Evolutionary conservation across 1,140 invertebrate species (phyloP).

Genomic region (Drosophila takahashii): DNA sequence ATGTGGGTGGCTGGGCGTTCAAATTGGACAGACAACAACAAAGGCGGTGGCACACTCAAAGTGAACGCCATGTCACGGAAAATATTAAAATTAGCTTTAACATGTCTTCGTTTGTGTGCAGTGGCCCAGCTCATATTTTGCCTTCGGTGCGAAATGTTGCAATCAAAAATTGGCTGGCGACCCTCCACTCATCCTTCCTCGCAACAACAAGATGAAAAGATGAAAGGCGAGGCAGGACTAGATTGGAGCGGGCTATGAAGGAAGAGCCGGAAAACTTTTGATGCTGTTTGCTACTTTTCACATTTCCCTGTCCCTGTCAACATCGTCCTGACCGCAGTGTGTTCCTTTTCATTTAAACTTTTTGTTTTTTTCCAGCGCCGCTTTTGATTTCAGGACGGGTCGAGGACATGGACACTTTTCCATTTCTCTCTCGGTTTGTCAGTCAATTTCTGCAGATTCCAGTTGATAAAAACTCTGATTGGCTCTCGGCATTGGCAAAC

Average conservation of each 20-base stretch:
- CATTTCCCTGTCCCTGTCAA: slow-evolving; percentile 66
- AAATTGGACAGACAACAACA: slow-evolving; percentile 66
- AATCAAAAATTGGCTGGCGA: slow-evolving; percentile 76
- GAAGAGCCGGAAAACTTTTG: slow-evolving; percentile 63
- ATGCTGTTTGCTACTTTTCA: slow-evolving; percentile 71
- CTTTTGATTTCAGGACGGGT: slow-evolving; percentile 54
- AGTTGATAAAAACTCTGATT: slow-evolving; percentile 84
- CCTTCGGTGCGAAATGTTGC: slow-evolving; percentile 78
- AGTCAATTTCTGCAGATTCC: slow-evolving; percentile 78
- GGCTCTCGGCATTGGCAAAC: slow-evolving; percentile 44
- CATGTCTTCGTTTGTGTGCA: slow-evolving; percentile 61
- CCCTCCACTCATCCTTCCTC: slow-evolving; percentile 1
- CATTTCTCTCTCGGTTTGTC: slow-evolving; percentile 43
- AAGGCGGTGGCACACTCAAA: slow-evolving; percentile 61
- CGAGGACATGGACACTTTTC: slow-evolving; percentile 30
- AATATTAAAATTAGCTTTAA: slow-evolving; percentile 84
- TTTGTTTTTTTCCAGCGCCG: slow-evolving; percentile 36
- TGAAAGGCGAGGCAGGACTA: slow-evolving; percentile 29
- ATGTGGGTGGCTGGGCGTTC: slow-evolving; percentile 6
- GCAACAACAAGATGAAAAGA: slow-evolving; percentile 14
- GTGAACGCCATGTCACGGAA: slow-evolving; percentile 79
- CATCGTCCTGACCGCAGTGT: slow-evolving; percentile 28
- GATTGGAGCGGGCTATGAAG: slow-evolving; percentile 30
- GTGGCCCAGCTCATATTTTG: slow-evolving; percentile 44
- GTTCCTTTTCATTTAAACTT: slow-evolving; percentile 56